Conservation (phyloP, 1,140 invertebrate genomes). For the Ectropis grisescens region DNA sequence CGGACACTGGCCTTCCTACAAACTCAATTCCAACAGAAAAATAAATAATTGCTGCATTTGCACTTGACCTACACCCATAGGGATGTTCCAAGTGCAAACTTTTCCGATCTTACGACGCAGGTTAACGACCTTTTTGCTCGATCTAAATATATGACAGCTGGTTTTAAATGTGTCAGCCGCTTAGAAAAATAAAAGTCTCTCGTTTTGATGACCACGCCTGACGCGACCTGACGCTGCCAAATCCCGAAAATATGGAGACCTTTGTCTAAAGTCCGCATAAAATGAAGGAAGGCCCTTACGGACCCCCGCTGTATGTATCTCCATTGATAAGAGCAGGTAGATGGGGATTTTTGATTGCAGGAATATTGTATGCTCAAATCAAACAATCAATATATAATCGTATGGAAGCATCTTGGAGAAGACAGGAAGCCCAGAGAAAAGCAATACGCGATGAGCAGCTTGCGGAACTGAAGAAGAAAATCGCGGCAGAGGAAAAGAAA, state of each 20-base stretch:
- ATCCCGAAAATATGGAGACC: slow-evolving; percentile 3
- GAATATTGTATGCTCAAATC: slow-evolving; percentile 39
- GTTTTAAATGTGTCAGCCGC: not conserved
- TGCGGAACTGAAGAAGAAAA: slow-evolving; percentile 34
- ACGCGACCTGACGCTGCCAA: slow-evolving; percentile 1
- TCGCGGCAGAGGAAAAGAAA: slow-evolving; percentile 37
- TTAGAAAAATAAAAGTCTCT: slow-evolving; percentile 5
- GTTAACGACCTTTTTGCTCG: slow-evolving; percentile 21
- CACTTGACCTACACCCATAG: slow-evolving; percentile 60
- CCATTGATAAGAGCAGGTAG: slow-evolving; percentile 45
- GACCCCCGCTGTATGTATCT: slow-evolving; percentile 43
- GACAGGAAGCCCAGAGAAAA: slow-evolving; percentile 38
- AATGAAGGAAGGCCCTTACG: slow-evolving; percentile 41
- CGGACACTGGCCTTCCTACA: slow-evolving; percentile 63
- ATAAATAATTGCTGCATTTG: slow-evolving; percentile 28
- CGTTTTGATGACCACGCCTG: not conserved
- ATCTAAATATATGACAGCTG: slow-evolving; percentile 2
- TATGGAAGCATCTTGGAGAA: slow-evolving; percentile 26
- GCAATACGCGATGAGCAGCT: slow-evolving; percentile 35
- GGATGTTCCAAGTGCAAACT: slow-evolving; percentile 21
- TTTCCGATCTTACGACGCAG: slow-evolving; percentile 15
- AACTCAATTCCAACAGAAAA: slow-evolving; percentile 38
- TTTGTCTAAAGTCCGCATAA: slow-evolving; percentile 1
- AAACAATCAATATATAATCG: slow-evolving; percentile 35
- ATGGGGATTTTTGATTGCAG: slow-evolving; percentile 37